Base-by-base conservation (phyloP, 2,888 invertebrate genomes). In the Pogonocherus hispidulus region DNA sequence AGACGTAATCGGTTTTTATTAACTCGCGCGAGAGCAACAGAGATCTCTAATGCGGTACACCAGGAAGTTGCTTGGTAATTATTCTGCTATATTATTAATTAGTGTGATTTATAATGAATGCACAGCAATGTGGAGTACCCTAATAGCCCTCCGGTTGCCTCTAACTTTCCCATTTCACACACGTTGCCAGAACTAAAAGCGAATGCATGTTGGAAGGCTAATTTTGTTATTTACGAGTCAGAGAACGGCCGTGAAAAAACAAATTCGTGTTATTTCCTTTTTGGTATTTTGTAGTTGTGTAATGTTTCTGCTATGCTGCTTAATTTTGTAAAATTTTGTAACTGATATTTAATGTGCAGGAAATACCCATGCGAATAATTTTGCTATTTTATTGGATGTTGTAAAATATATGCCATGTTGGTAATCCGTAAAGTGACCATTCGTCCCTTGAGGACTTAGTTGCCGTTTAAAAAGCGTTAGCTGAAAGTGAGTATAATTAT, bases 81-180 rank as follows among this genome's bases (percentile, higher is more conserved):
- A 76, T 72, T 75, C 70, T 27, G 27, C 75, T 74, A 74, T 72
- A 73, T 69, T 76, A 79, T 81, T 80, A 80, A 82, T 76, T 73
- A 75, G 71, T 14, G 66, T 73, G 73, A 76, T 76, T 76, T 76
- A 75, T 76, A 75, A 76, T 75, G 76, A 68, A 71, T 51, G 73
- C 66, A 55, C 23, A 44, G 60, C 62, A 69, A 71, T 60, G 67
- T 47, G 63, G 64, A 56, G 18, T 46, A 22, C 66, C 65, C 49
- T 73, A 73, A 73, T 70, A 67, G 66, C 66, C 46, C 66, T 70
- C 68, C 27, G 49, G 62, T 49, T 41, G 55, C 49, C 63, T 41
- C 54, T 67, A 69, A 69, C 67, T 67, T 68, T 49, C 22, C 55
- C 47, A 56, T 35, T 47, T 19, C 64, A 46, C 44, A 47, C 56